A percentile compares a stretch with the other conserved stretches of the same genome.
Evolutionary conservation across 2,797 vertebrate species (phyloP).

Genomic region (Tapera naevia): DNA sequence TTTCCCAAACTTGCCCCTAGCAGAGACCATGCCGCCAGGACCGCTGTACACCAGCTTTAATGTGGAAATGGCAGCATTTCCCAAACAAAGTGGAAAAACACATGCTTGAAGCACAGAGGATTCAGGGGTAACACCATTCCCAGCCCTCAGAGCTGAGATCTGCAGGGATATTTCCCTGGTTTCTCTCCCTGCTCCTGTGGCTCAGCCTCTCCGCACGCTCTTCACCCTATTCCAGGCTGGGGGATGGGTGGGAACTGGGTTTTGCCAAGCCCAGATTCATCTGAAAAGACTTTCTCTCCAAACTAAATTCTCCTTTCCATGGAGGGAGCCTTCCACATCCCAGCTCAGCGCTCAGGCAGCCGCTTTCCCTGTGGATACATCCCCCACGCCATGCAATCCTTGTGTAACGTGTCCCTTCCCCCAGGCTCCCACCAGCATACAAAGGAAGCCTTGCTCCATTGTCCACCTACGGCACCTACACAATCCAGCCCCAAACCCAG

Average conservation of each 20-base stretch:
- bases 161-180: not conserved
- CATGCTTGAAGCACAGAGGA: not conserved
- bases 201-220: not conserved
- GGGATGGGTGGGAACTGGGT: slow-evolving; percentile 61
- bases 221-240: slow-evolving; percentile 42
- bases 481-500: not conserved
- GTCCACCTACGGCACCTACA: slow-evolving; percentile 54
- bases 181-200: not conserved
- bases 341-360: not conserved
- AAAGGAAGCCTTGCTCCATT: slow-evolving; percentile 74
- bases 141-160: not conserved
- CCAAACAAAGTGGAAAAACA: not conserved
- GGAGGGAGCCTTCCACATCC: not conserved
- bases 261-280: slow-evolving; percentile 39
- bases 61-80: not conserved
- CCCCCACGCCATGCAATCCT: not conserved
- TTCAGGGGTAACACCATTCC: not conserved
- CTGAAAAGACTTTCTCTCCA: not conserved
- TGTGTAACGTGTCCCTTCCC: slow-evolving; percentile 66
- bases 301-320: not conserved
- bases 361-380: not conserved
- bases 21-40: not conserved
- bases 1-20: not conserved
- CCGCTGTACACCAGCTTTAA: fast-evolving
- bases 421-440: slow-evolving; percentile 65